A percentile compares a stretch with the other conserved stretches of the same genome.
Conservation (phyloP, 2,888 invertebrate genomes). For the Caenorhabditis japonica region DNA sequence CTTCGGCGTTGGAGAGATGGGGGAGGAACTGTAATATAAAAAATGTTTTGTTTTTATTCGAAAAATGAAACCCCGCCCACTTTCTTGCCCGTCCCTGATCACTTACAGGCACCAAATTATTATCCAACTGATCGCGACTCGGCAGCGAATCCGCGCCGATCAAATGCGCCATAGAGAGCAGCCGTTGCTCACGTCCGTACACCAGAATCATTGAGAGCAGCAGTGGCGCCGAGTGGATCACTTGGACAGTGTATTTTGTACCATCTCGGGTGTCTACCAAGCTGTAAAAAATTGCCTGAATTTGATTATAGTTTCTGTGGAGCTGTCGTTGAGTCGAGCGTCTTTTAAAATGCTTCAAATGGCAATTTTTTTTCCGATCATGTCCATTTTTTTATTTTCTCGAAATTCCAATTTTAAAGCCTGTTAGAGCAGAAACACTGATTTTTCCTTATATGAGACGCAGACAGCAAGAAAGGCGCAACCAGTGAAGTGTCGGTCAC, state of each 20-base stretch:
- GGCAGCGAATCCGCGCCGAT: conserved; percentile 79
- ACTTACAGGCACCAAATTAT: conserved; percentile 69
- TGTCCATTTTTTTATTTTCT: no score
- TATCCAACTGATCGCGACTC: conserved; percentile 75
- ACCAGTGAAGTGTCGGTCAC: no score
- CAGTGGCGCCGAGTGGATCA: conserved; percentile 79
- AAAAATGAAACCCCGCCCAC: background rate
- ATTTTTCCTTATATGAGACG: no score
- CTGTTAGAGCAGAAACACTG: no score
- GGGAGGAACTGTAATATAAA: conserved; percentile 76
- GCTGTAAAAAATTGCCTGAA: conserved; percentile 67
- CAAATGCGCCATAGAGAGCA: conserved; percentile 79
- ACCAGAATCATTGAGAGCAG: conserved; percentile 80
- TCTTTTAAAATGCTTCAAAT: no score
- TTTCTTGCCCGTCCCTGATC: no score
- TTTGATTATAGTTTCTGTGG: no score
- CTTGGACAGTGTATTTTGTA: conserved; percentile 79
- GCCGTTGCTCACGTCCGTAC: conserved; percentile 73
- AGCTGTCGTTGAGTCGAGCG: no score
- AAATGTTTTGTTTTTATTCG: conserved; percentile 28
- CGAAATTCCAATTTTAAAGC: no score
- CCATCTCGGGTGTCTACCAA: conserved; percentile 77
- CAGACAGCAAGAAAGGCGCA: no score
- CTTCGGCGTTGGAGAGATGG: conserved; percentile 78
- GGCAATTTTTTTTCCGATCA: no score